Percentiles rank a stretch among this genome's conserved stretches.
These are phyloP conservation scores for Serilophus lunatus DNA, from an alignment of 2,113 vertebrate genomes.

Conservation along the genomic window DNA sequence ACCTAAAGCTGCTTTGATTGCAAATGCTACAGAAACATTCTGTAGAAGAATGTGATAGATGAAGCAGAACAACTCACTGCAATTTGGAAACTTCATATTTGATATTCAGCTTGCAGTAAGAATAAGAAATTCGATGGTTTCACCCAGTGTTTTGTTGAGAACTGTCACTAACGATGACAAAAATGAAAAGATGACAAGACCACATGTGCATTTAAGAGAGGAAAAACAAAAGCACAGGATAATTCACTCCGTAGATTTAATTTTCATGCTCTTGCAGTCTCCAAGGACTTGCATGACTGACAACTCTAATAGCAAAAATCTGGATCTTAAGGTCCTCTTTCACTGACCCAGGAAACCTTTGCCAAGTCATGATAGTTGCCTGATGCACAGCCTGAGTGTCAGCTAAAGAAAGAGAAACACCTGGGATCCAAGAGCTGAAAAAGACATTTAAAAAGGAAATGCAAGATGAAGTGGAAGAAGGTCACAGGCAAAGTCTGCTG, in stretches of 20 bases:
- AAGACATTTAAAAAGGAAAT: background rate
- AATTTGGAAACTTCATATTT: background rate
- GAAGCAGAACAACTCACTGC: background rate
- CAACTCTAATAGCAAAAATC: conserved; percentile 48
- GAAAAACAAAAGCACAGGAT: background rate
- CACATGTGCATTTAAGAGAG: background rate
- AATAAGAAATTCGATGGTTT: background rate
- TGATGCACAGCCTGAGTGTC: conserved; percentile 19
- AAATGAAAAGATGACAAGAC: conserved; percentile 14
- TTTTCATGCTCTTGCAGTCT: conserved; percentile 7
- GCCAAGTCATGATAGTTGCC: conserved; percentile 44
- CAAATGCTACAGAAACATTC: background rate
- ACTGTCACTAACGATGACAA: background rate
- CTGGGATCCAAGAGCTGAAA: conserved; percentile 31
- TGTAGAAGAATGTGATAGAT: background rate
- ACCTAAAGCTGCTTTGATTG: background rate
- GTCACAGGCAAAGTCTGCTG: background rate
- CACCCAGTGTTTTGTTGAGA: background rate
- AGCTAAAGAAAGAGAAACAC: conserved; percentile 54
- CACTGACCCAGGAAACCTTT: conserved; percentile 14
- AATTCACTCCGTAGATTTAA: background rate
- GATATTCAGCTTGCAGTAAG: background rate
- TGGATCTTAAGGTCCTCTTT: conserved; percentile 2
- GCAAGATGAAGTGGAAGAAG: background rate
- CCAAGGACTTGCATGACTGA: conserved; percentile 12